phyloP scores from a whole-genome alignment of 2,113 vertebrate species.

The Cyprinodon brontotheroides region DNA sequence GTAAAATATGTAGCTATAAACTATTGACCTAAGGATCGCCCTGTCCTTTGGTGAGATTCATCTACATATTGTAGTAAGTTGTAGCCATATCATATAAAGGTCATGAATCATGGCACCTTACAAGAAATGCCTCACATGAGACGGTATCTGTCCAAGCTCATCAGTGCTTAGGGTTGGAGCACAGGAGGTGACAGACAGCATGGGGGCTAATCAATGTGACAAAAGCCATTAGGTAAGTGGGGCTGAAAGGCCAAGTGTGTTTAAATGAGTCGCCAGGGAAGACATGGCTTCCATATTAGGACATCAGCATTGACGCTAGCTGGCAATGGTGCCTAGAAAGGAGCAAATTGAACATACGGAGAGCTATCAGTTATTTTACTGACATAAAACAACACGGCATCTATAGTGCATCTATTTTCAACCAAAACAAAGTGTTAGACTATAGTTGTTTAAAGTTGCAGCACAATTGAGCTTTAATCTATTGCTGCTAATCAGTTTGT shows the following conservation, averaged over 20 bases:
- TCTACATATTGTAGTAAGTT: constrained; percentile 76
- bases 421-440: background rate
- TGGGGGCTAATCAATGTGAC: constrained; percentile 82
- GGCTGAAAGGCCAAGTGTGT: constrained; percentile 80
- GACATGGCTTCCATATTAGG: constrained; percentile 38
- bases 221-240: constrained; percentile 78
- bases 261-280: constrained; percentile 63
- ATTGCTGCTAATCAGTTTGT: too few relatives aligned
- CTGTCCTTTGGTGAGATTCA: constrained; percentile 72
- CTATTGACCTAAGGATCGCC: constrained; percentile 66
- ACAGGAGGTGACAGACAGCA: constrained; percentile 78
- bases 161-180: constrained; percentile 64
- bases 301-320: constrained; percentile 43
- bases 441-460: too few relatives aligned
- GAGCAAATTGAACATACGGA: constrained; percentile 4
- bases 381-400: background rate
- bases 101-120: constrained; percentile 57
- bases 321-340: background rate
- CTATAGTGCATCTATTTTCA: background rate
- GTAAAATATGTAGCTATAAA: constrained; percentile 48
- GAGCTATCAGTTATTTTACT: background rate
- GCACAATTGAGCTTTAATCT: too few relatives aligned
- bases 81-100: constrained; percentile 72
- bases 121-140: constrained; percentile 57
- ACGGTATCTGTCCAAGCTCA: constrained; percentile 68